A percentile compares a stretch with the other conserved stretches of the same genome.
These are phyloP conservation scores for Zalophus californianus DNA, from an alignment of 2,797 vertebrate species.

Conservation along the genomic window DNA sequence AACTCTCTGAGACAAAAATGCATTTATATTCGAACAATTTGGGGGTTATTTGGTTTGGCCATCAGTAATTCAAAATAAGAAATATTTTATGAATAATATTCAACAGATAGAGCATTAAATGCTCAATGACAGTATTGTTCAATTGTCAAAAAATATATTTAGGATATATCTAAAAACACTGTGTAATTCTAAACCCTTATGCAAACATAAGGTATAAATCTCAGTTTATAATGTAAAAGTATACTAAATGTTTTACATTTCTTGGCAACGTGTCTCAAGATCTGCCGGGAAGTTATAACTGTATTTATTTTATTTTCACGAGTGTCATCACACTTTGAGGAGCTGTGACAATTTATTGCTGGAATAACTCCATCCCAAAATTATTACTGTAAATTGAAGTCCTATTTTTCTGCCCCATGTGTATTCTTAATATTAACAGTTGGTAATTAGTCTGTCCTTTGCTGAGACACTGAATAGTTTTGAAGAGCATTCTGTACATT, in stretches of 20 bases:
- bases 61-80: background rate
- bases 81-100: conserved; percentile 37
- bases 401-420: conserved; percentile 85
- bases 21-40: background rate
- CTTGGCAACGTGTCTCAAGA: conserved; percentile 68
- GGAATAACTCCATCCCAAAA: conserved; percentile 87
- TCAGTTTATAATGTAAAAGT: conserved; percentile 38
- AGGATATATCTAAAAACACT: background rate
- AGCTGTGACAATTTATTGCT: conserved; percentile 88
- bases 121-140: background rate
- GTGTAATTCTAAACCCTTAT: background rate
- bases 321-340: conserved; percentile 84
- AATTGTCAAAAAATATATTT: background rate
- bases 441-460: conserved; percentile 86
- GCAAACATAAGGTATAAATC: conserved; percentile 43
- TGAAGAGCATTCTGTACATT: conserved; percentile 61
- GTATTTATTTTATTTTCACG: conserved; percentile 86
- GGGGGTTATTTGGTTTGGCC: background rate
- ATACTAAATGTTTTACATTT: conserved; percentile 50
- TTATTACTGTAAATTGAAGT: conserved; percentile 88
- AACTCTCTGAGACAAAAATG: background rate
- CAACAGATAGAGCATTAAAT: background rate
- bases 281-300: conserved; percentile 76
- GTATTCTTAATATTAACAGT: conserved; percentile 87
- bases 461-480: conserved; percentile 55